phyloP scores from a whole-genome alignment of 2,888 invertebrate species.

The Hyposoter didymator region DNA sequence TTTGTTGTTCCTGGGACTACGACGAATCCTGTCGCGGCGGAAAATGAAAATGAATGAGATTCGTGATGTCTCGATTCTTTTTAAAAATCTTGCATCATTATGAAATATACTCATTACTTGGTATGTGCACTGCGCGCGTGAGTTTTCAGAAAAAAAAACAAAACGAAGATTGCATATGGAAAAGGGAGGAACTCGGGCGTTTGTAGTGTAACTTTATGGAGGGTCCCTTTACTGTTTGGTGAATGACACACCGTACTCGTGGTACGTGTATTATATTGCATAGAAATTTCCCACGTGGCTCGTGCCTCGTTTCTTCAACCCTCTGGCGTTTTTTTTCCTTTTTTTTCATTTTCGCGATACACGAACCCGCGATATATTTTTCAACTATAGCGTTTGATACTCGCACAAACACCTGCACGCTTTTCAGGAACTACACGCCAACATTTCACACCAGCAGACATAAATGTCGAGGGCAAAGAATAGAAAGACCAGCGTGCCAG shows the following conservation, averaged over 20 bases:
- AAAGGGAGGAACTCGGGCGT: not conserved
- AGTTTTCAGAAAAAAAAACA: not conserved
- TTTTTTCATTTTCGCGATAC: not conserved
- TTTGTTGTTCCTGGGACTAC: not conserved
- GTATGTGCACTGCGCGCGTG: not conserved
- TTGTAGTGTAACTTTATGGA: slow-evolving; percentile 42
- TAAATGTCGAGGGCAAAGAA: slow-evolving; percentile 50
- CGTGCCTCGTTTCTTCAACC: slow-evolving; percentile 44
- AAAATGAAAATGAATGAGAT: not conserved
- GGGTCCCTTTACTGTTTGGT: slow-evolving; percentile 52
- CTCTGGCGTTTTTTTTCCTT: slow-evolving; percentile 1
- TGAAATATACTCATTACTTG: not conserved
- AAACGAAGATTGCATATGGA: not conserved
- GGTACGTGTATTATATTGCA: slow-evolving; percentile 59
- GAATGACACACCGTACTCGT: slow-evolving; percentile 53
- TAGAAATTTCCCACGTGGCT: slow-evolving; percentile 70
- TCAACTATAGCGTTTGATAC: slow-evolving; percentile 41
- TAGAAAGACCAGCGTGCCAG: slow-evolving; percentile 41
- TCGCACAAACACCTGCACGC: slow-evolving; percentile 32
- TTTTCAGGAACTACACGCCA: not conserved
- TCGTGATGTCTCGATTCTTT: not conserved
- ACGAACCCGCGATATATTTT: slow-evolving; percentile 52
- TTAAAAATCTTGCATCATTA: not conserved
- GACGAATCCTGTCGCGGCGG: not conserved
- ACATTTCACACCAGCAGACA: slow-evolving; percentile 41